Percentiles rank a stretch among this genome's conserved stretches.
Evolutionary conservation across 2,113 vertebrate species (phyloP).

Genomic region (Pseudorectes ferrugineus): DNA sequence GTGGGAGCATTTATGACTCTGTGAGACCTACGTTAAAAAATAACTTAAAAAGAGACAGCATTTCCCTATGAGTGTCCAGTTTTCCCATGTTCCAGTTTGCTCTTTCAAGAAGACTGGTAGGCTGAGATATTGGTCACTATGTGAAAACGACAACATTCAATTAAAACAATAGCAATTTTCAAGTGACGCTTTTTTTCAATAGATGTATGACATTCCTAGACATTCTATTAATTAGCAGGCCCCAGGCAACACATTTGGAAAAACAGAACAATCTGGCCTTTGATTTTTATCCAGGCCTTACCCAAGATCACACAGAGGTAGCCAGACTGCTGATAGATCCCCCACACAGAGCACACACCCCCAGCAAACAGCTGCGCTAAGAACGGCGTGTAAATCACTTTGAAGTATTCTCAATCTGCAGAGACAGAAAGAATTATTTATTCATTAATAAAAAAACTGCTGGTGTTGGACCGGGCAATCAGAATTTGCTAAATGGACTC

Average conservation of each 20-base stretch:
- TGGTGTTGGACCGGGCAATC: neutral
- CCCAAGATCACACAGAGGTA: slow-evolving; percentile 62
- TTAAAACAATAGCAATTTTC: slow-evolving; percentile 65
- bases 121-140: slow-evolving; percentile 48
- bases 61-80: neutral
- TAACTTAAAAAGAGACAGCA: slow-evolving; percentile 4
- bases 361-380: slow-evolving; percentile 51
- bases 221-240: slow-evolving; percentile 58
- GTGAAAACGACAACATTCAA: slow-evolving; percentile 48
- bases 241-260: slow-evolving; percentile 55
- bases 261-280: slow-evolving; percentile 62
- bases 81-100: slow-evolving; percentile 46
- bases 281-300: slow-evolving; percentile 62
- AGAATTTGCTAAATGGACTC: neutral
- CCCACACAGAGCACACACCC: slow-evolving; percentile 38
- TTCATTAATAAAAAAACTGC: neutral
- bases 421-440: neutral
- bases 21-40: slow-evolving; percentile 30
- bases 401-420: slow-evolving; percentile 35
- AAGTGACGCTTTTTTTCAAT: slow-evolving; percentile 32
- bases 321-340: slow-evolving; percentile 56
- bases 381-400: neutral
- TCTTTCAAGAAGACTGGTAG: slow-evolving; percentile 15
- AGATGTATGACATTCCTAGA: slow-evolving; percentile 62
- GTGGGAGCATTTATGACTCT: slow-evolving; percentile 52